Conservation (phyloP, 2,888 invertebrate genomes). For the Microdon myrmicae region DNA sequence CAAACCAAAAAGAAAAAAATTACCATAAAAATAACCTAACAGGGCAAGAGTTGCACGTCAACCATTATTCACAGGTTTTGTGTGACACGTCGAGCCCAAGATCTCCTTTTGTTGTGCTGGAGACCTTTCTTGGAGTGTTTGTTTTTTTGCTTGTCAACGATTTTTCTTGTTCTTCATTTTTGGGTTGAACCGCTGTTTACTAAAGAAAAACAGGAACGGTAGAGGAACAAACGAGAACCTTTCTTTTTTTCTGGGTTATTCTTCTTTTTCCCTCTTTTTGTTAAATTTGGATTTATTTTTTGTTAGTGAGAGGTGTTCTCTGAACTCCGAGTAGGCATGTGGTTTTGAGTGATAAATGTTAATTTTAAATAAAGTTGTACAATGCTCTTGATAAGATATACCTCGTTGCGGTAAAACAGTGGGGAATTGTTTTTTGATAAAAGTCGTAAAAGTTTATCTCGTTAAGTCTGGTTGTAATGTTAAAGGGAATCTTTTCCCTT, state of each 20-base stretch:
- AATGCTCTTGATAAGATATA: conserved; percentile 39
- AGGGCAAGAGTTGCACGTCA: conserved; percentile 34
- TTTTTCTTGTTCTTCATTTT: too few relatives aligned
- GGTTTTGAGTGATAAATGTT: conserved; percentile 12
- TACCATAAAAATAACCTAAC: conserved; percentile 2
- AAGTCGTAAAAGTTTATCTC: too few relatives aligned
- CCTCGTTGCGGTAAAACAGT: too few relatives aligned
- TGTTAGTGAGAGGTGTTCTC: conserved; percentile 1
- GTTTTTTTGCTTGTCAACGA: too few relatives aligned
- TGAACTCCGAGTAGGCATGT: conserved; percentile 6
- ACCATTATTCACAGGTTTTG: conserved; percentile 46
- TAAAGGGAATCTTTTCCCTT: too few relatives aligned
- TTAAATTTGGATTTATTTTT: conserved; percentile 3
- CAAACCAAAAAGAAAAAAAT: neutral
- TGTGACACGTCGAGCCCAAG: conserved; percentile 51
- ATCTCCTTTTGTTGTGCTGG: conserved; percentile 20
- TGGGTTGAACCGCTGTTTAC: too few relatives aligned
- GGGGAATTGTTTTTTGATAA: too few relatives aligned
- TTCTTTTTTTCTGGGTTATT: too few relatives aligned
- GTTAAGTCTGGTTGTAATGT: too few relatives aligned
- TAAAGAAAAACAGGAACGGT: too few relatives aligned
- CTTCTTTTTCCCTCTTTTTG: neutral
- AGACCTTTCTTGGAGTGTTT: neutral
- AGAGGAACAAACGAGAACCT: too few relatives aligned
- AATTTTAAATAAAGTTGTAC: conserved; percentile 40